Conservation (phyloP, 30 jellyfish, hydroid and myxozoan genomes). For the Chrysaora quinquecirrha region DNA sequence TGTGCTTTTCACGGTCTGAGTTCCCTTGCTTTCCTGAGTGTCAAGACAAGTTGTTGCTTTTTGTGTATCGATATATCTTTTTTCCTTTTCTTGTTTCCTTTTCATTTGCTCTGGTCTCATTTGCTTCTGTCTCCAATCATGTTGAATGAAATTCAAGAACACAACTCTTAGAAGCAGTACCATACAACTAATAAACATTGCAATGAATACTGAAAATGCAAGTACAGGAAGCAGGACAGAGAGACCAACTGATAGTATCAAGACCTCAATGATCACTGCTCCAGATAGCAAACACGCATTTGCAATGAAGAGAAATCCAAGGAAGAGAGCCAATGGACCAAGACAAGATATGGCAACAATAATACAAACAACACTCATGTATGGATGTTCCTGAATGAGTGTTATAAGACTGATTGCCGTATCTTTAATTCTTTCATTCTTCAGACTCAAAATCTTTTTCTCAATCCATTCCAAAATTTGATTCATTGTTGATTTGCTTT, state of each 20-base stretch:
- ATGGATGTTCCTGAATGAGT: not conserved
- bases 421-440: not conserved
- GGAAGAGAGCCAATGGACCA: not conserved
- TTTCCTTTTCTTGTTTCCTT: too few relatives aligned
- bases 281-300: not conserved
- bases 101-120: too few relatives aligned
- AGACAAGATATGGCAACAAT: not conserved
- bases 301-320: not conserved
- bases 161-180: too few relatives aligned
- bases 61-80: too few relatives aligned
- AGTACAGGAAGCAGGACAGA: not conserved
- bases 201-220: not conserved
- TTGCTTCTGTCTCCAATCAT: too few relatives aligned
- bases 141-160: too few relatives aligned
- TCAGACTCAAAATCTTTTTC: not conserved
- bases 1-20: too few relatives aligned
- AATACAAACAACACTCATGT: not conserved
- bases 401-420: not conserved
- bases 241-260: conserved; percentile 4
- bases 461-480: not conserved
- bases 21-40: too few relatives aligned
- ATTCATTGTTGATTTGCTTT: not conserved
- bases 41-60: too few relatives aligned
- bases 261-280: not conserved
- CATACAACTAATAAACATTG: not conserved